Base-by-base conservation (phyloP, 2,888 invertebrate genomes). In the Aphrophora alni region DNA sequence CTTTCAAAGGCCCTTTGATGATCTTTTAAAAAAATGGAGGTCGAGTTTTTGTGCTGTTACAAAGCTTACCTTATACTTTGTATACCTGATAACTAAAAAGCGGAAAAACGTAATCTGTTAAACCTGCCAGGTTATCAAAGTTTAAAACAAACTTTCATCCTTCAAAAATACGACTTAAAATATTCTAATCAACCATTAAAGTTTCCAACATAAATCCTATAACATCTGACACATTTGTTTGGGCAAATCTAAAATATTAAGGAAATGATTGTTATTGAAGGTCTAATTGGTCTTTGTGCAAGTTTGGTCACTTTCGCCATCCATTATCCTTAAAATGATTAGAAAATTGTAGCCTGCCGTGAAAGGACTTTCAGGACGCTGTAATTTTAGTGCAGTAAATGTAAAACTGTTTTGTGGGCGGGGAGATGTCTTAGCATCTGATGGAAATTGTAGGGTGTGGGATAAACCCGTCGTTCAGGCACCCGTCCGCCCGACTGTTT, bases 241-340 rank as follows among this genome's bases (percentile, higher is more conserved):
- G 59, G 59, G 59, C 4, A 59, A 10, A 59, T 59, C 21, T 59
- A 59, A 59, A 59, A 59, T 21, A 59, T 59, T 59, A 59, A 59
- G 59, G n/a, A n/a, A 59, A 59, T 59, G 59, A 59, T 59, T 59
- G 59, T 59, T 59, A 59, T 59, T 59, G 59, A 59, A 59, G 5
- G 21, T 21, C 59, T 59, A 59, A 59, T 59, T 59, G 59, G 59
- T 59, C 59, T 59, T 59, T 59, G 59, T 59, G 59, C 59, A 21
- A n/a, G 59, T 59, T 59, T 59, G 59, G 59, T 59, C 59, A 59
- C 59, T 59, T 59, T 59, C 59, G 59, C 59, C 59, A 59, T 59
- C 59, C n/a, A 59, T 59, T 59, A 59, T 59, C 59, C 59, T 59
- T 59, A 59, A 59, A 59, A 59, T 59, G 59, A 59, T 21, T 21